Evolutionary conservation across 2,888 invertebrate species (phyloP), one percentile per base, ranked within the genome.

Genomic region (Stegana nigrithorax): DNA sequence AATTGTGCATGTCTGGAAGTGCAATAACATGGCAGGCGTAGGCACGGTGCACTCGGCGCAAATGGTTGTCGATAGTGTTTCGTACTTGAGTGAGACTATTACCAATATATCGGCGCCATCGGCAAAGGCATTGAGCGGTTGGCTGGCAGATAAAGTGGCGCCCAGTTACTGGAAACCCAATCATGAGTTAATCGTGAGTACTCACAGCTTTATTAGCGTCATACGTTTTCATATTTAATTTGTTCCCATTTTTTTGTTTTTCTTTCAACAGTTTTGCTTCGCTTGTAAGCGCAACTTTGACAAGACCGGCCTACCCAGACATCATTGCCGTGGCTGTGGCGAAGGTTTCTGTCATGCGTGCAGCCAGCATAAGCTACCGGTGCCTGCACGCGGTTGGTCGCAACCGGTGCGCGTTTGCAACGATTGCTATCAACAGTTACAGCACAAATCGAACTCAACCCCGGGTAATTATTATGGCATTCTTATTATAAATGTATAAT

Each of bases 81-180:
- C 88, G 2, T 90, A 89, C 67, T 81, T 92, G 25, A 88, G 89
- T 0, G 90, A 89, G 68, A 89, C 90, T 8, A 88, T 92, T 2
- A 86, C 88, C 19, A 91, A 87, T 72, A 90, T 91, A 19, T 89
- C 91, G 12, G 88, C 91, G 3, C 91, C 90, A 70, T 93, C 93
- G n/a, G 90, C 91, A 2, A 91, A 90, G 80, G 88, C 88, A 2
- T 75, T 93, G 1, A 88, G 89, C 1, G 83, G 79, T 65, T 92
- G 92, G 91, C 88, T 93, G n/a, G 90, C 93, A 1, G 93, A 93
- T 83, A 90, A 91, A 81, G 81, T 84, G 25, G 92, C 92, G 12
- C 94, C 94, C 0, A 88, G 89, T 36, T 94, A 94, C 83, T 94
- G 94, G 94, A 88, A 89, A 62, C 91, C 92, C 7, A 93, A 94